Conservation (phyloP, 2,797 vertebrate species). For the Rousettus madagascariensis region DNA sequence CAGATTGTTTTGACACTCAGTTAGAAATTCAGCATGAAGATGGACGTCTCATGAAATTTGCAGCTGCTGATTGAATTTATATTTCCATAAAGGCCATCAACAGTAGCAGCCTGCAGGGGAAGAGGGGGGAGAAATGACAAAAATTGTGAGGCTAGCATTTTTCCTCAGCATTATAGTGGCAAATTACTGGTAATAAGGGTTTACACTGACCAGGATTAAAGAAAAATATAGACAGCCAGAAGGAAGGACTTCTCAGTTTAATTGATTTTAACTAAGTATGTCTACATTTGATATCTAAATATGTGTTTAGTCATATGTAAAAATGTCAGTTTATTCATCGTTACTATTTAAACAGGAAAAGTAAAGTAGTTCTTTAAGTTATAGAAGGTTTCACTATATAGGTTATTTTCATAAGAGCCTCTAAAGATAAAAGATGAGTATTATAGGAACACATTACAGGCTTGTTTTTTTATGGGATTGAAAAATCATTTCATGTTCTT, state of each 20-base stretch:
- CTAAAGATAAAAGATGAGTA: conserved; percentile 44
- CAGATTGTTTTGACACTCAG: conserved; percentile 94
- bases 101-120: conserved; percentile 88
- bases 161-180: conserved; percentile 79
- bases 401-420: conserved; percentile 72
- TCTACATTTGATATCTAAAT: conserved; percentile 84
- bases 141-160: conserved; percentile 85
- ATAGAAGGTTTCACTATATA: conserved; percentile 54
- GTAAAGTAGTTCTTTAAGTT: conserved; percentile 68
- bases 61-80: conserved; percentile 96
- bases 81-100: conserved; percentile 94
- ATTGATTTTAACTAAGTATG: conserved; percentile 85
- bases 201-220: conserved; percentile 83
- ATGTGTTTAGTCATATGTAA: conserved; percentile 75
- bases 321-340: conserved; percentile 57
- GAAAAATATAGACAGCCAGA: conserved; percentile 81
- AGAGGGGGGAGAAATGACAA: conserved; percentile 81
- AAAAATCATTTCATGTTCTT: conserved; percentile 44
- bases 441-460: conserved; percentile 40
- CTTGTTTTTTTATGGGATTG: conserved; percentile 46
- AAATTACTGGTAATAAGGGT: conserved; percentile 87
- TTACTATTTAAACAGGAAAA: conserved; percentile 70
- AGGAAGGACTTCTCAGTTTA: conserved; percentile 81
- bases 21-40: conserved; percentile 93
- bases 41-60: conserved; percentile 95